phyloP scores from a whole-genome alignment of 2,113 vertebrate genomes.

The Nannospalax galili region DNA sequence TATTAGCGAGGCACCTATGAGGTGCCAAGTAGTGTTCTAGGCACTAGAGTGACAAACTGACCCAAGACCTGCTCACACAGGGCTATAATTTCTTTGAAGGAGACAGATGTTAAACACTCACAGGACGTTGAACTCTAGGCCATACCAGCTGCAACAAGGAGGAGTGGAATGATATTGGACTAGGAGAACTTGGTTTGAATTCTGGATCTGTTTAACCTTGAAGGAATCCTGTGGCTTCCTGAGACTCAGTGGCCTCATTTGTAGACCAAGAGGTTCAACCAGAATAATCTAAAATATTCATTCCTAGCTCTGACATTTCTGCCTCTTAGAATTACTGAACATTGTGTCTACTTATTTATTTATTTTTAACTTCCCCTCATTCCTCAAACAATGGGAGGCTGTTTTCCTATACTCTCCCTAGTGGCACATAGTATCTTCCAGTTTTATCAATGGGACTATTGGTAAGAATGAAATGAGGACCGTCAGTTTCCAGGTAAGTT shows the following conservation, averaged over 20 bases:
- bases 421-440: not conserved
- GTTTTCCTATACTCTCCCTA: not conserved
- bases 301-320: not conserved
- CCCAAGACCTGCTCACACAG: not conserved
- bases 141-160: not conserved
- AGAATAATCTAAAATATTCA: not conserved
- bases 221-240: not conserved
- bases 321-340: not conserved
- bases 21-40: not conserved
- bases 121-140: not conserved
- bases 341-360: not conserved
- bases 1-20: not conserved
- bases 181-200: not conserved
- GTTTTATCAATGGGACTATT: not conserved
- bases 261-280: not conserved
- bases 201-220: not conserved
- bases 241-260: not conserved
- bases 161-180: not conserved
- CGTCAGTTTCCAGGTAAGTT: rapidly evolving
- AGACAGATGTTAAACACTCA: not conserved
- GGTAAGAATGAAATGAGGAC: not conserved
- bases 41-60: not conserved
- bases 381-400: not conserved
- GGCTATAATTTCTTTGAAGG: not conserved
- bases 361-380: not conserved